Conservation (phyloP, 2,113 vertebrate species). For the Lipophrys pholis region DNA sequence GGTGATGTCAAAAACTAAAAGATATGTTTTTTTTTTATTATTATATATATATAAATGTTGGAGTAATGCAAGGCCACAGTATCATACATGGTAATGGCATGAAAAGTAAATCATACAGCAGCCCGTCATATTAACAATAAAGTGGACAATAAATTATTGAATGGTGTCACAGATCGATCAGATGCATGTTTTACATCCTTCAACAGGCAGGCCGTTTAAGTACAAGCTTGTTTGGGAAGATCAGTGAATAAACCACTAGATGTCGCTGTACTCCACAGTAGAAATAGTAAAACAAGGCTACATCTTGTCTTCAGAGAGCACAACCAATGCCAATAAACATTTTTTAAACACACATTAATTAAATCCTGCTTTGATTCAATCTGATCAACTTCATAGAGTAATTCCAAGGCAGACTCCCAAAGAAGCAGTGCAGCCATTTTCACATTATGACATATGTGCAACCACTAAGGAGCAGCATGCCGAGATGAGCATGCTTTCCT, state of each 20-base stretch:
- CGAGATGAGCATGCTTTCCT: neutral
- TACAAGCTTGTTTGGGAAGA: constrained; percentile 16
- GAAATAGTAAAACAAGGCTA: constrained; percentile 38
- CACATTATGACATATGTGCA: constrained; percentile 9
- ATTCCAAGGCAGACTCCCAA: constrained; percentile 27
- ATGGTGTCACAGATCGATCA: constrained; percentile 38
- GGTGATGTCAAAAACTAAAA: constrained; percentile 83
- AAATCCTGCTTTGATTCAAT: constrained; percentile 15
- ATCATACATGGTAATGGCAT: constrained; percentile 69
- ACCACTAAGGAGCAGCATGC: neutral
- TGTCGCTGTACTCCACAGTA: constrained; percentile 64
- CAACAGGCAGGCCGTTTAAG: constrained; percentile 25
- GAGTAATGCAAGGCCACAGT: constrained; percentile 93
- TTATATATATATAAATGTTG: constrained; percentile 55
- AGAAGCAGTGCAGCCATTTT: constrained; percentile 8
- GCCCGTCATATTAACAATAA: constrained; percentile 56
- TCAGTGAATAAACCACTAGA: constrained; percentile 56
- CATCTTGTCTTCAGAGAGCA: constrained; percentile 28
- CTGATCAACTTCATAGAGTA: neutral
- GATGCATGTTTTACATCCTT: constrained; percentile 33
- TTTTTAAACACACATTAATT: neutral
- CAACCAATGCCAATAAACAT: constrained; percentile 26
- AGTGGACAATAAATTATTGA: constrained; percentile 64
- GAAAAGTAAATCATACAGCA: constrained; percentile 62
- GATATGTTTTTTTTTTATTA: constrained; percentile 47